Evolutionary conservation across 2,888 invertebrate species (phyloP).

Genomic region (Archips xylosteana): DNA sequence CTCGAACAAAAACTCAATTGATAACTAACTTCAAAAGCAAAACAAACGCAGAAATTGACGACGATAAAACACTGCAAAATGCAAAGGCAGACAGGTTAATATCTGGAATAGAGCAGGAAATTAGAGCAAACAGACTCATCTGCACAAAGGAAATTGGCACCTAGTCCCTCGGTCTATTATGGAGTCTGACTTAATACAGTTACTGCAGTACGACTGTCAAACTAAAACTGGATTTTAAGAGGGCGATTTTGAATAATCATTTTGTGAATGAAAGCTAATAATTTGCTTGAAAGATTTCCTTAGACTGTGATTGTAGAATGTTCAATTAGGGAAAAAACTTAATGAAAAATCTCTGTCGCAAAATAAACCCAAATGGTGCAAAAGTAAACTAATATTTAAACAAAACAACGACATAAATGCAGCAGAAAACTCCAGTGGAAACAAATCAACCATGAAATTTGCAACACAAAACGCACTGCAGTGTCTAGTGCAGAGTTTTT

Average conservation of each 20-base stretch:
- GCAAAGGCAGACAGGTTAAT: conserved; percentile 37
- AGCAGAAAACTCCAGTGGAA: conserved; percentile 13
- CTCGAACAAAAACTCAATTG: background rate
- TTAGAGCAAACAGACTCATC: conserved; percentile 66
- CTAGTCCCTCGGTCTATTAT: conserved; percentile 40
- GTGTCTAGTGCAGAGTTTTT: conserved; percentile 84
- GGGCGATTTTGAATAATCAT: background rate
- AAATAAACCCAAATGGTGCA: conserved; percentile 7
- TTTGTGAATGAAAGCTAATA: background rate
- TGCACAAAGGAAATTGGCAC: conserved; percentile 71
- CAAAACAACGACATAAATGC: conserved; percentile 21
- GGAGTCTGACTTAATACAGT: conserved; percentile 33
- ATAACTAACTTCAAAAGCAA: conserved; percentile 1
- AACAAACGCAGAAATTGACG: conserved; percentile 19
- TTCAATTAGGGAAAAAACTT: background rate
- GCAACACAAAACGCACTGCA: conserved; percentile 85
- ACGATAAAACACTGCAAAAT: conserved; percentile 31
- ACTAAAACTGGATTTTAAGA: conserved; percentile 7
- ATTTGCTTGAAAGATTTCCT: background rate
- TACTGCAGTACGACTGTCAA: conserved; percentile 31
- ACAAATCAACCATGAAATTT: conserved; percentile 61
- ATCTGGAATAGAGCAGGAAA: conserved; percentile 65
- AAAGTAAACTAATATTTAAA: conserved; percentile 15
- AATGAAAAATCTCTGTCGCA: background rate
- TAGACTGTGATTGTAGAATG: background rate